These are phyloP conservation scores for Fregata magnificens DNA, from an alignment of 2,113 vertebrate species.

Conservation along the genomic window DNA sequence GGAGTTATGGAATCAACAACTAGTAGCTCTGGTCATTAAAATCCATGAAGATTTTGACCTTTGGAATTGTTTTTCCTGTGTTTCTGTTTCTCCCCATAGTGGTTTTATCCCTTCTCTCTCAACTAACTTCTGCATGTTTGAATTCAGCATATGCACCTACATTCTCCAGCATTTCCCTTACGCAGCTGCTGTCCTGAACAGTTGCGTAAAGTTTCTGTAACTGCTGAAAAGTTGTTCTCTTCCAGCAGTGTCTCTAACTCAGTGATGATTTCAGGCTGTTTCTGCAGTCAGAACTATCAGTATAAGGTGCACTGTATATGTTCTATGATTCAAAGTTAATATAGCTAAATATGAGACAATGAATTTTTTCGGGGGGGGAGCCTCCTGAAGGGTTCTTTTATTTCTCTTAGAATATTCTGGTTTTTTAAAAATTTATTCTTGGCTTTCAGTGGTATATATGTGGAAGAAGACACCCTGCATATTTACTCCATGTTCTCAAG, in stretches of 20 bases:
- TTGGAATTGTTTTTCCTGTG: neutral
- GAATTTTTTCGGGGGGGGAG: accelerated
- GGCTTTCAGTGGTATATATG: neutral
- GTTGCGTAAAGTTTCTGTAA: neutral
- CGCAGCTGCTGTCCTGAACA: neutral
- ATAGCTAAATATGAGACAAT: neutral
- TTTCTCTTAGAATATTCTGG: neutral
- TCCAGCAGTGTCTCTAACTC: neutral
- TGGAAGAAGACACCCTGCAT: neutral
- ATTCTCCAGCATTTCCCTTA: neutral
- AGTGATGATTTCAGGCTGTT: neutral
- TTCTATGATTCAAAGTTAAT: neutral
- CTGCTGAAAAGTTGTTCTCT: neutral
- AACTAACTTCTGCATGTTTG: neutral
- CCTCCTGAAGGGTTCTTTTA: neutral
- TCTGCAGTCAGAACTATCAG: neutral
- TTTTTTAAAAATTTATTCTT: neutral
- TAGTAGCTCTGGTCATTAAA: neutral
- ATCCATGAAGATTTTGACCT: neutral
- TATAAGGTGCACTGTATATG: neutral
- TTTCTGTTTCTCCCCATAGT: neutral
- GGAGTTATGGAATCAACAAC: neutral
- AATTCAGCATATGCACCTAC: neutral
- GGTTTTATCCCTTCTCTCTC: neutral
- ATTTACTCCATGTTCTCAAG: neutral